Conservation (phyloP, 2,113 vertebrate genomes). For the Casuarius casuarius region DNA sequence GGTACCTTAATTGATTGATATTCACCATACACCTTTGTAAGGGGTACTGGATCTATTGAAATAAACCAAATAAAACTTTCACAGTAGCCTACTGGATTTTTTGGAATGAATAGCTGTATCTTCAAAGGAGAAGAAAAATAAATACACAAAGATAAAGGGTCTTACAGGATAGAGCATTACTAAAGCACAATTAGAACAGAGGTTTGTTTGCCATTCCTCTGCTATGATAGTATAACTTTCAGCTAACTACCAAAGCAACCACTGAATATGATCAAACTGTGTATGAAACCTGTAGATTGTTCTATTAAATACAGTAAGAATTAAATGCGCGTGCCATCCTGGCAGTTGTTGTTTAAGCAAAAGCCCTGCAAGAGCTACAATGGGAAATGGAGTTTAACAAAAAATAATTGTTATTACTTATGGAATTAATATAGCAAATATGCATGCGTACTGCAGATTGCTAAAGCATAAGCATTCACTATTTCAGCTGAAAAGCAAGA, state of each 20-base stretch:
- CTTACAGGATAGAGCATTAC: background rate
- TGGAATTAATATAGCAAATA: background rate
- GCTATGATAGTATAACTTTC: background rate
- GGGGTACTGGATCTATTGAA: background rate
- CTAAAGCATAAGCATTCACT: background rate
- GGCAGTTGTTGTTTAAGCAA: background rate
- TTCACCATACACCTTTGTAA: background rate
- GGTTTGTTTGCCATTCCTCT: background rate
- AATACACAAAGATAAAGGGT: background rate
- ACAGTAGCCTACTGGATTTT: background rate
- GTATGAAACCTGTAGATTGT: background rate
- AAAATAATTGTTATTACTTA: background rate
- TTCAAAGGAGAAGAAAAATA: background rate
- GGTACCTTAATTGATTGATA: background rate
- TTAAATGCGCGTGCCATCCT: fast-evolving
- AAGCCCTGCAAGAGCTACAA: background rate
- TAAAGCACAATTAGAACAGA: background rate
- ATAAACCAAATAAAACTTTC: background rate
- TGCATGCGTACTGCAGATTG: too few species aligned
- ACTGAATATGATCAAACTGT: background rate
- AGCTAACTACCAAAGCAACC: background rate
- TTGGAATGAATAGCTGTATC: background rate
- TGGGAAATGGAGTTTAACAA: background rate
- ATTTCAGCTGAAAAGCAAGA: fast-evolving
- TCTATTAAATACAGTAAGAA: background rate